Percentiles rank a stretch among this genome's conserved stretches.
Evolutionary conservation across 2,113 vertebrate species (phyloP).

Genomic region (Megaptera novaeangliae): DNA sequence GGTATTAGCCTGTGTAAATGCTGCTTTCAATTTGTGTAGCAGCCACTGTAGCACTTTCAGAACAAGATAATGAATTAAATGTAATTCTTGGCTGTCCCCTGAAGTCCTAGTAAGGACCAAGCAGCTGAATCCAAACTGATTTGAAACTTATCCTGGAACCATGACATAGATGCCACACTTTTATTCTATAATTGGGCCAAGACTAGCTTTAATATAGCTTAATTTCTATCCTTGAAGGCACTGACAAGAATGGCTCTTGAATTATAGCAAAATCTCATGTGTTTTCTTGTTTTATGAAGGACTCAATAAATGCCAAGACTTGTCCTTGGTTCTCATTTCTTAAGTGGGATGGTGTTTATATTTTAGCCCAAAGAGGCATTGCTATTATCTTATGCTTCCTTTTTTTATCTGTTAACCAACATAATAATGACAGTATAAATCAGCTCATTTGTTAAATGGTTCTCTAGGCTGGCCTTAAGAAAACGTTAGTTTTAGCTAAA

Average conservation of each 20-base stretch:
- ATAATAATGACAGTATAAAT: neutral
- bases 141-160: conserved; percentile 64
- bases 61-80: conserved; percentile 78
- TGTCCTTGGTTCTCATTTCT: conserved; percentile 28
- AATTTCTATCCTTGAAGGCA: conserved; percentile 27
- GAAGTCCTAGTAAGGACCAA: conserved; percentile 63
- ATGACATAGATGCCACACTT: conserved; percentile 55
- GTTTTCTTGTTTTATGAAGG: neutral
- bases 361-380: neutral
- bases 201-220: conserved; percentile 23
- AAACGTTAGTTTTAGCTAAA: conserved; percentile 33
- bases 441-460: neutral
- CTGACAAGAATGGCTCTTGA: conserved; percentile 7
- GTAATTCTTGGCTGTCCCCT: conserved; percentile 76
- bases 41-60: conserved; percentile 59
- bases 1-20: conserved; percentile 71
- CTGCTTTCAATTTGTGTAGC: conserved; percentile 74
- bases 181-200: conserved; percentile 44
- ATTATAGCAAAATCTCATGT: conserved; percentile 21
- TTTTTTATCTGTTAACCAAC: neutral
- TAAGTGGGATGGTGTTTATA: neutral
- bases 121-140: conserved; percentile 64
- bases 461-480: neutral
- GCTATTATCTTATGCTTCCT: neutral
- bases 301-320: neutral